Evolutionary conservation across 92 coral and sea anemone species (phyloP), one percentile per base, ranked within the genome.

Genomic region (Hydrozoanthus gracilis): DNA sequence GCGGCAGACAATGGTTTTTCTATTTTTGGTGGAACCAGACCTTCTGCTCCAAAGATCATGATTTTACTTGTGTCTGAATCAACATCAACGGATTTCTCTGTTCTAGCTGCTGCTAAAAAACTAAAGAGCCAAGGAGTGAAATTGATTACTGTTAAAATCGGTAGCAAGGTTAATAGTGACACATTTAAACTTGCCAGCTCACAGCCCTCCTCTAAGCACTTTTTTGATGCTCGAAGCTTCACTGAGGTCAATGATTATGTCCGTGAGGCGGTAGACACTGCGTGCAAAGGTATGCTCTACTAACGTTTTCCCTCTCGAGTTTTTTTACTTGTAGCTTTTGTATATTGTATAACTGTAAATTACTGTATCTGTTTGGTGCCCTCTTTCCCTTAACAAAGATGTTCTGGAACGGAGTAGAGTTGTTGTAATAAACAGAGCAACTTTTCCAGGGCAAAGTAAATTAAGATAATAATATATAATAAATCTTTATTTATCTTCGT

Each of bases 1-100:
- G 98, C 98, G 15, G 83, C 89, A 5, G 78, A 84, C 75, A 75
- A 76, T 60, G 78, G 94, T 14, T 96, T 96, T 79, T 92, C 95
- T 61, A 90, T 96, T 46, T 93, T 71, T 86, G 98, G 98, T 10
- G 98, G 98, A 51, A 95, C 95, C 6, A 77, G 98, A 68, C 95
- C 93, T 87, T 73, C 91, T 3, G 90, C 90, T 8, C 96, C 95
- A 7, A 96, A 96, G 73, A 89, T 87, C 68, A 89, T 94, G 68
- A 71, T 96, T 17, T 88, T 96, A 20, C 76, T 96, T 14, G 98
- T 93, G 5, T 94, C 95, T 70, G 95, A 88, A 4, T 86, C 92
- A 3, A 44, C 86, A 1, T 86, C 77, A 69, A 14, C 83, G 14
- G 91, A 80, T 45, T 82, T 82, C 44, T 88, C 92, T 3, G 82